A percentile compares a stretch with the other conserved stretches of the same genome.
phyloP scores from a whole-genome alignment of 2,797 vertebrate species.

The Selene dorsalis region DNA sequence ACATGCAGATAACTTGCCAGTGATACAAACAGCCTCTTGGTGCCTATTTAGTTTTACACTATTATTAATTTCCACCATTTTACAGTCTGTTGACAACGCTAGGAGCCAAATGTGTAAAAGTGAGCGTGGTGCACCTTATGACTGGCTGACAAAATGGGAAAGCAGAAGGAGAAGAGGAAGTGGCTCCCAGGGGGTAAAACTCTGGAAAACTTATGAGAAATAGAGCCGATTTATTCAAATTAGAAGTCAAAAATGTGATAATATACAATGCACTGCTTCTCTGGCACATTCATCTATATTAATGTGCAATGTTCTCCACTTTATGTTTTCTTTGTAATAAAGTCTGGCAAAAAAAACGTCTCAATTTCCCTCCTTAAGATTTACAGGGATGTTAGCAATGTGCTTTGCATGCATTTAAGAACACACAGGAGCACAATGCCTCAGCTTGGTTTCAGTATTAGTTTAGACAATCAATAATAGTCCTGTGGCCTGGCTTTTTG shows the following conservation, averaged over 20 bases:
- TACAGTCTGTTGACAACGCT: constrained; percentile 22
- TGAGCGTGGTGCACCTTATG: neutral
- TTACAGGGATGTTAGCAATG: neutral
- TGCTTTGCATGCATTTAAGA: neutral
- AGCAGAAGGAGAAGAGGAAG: neutral
- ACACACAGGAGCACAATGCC: neutral
- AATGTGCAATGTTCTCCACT: constrained; percentile 5
- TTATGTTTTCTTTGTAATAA: constrained; percentile 1
- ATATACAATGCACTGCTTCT: neutral
- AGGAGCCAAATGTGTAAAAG: constrained; percentile 23
- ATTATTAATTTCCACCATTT: constrained; percentile 49
- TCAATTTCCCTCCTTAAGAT: neutral
- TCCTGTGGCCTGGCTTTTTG: too few relatives aligned
- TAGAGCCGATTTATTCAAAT: constrained; percentile 43
- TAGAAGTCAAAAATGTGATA: constrained; percentile 9
- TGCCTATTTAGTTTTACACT: constrained; percentile 30
- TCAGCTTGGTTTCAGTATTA: neutral
- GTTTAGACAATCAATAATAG: neutral
- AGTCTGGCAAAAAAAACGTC: neutral
- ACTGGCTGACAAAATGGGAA: constrained; percentile 4
- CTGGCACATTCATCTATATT: constrained; percentile 17
- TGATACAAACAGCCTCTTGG: constrained; percentile 33
- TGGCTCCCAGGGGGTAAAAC: neutral
- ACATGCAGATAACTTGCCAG: constrained; percentile 32
- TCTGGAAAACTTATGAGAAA: constrained; percentile 19